Conservation (phyloP, 2,113 vertebrate species). For the Mungos mungo region DNA sequence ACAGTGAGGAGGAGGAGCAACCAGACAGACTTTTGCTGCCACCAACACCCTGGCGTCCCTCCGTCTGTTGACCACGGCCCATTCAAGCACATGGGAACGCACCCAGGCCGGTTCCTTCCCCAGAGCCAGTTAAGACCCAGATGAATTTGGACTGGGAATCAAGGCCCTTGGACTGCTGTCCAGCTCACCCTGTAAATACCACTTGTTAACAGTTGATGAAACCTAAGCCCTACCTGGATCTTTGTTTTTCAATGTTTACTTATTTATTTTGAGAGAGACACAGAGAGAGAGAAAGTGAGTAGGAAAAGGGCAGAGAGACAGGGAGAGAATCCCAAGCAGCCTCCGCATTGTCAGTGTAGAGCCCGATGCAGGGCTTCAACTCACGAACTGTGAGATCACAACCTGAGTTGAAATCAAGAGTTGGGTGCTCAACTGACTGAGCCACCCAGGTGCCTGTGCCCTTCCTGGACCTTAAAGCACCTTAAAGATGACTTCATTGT, state of each 20-base stretch:
- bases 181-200: background rate
- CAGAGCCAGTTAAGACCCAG: background rate
- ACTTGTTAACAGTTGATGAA: background rate
- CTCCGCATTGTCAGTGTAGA: no score
- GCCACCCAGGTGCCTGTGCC: no score
- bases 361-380: no score
- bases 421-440: no score
- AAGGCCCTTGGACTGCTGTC: background rate
- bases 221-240: background rate
- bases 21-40: background rate
- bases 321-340: no score
- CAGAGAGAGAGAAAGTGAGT: no score
- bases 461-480: background rate
- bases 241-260: background rate
- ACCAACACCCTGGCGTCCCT: background rate
- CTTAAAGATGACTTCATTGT: background rate
- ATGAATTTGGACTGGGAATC: background rate
- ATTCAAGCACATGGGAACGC: background rate
- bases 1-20: background rate
- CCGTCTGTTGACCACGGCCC: background rate
- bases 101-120: background rate
- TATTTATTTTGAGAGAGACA: no score
- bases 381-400: no score
- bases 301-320: no score
- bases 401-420: no score